Evolutionary conservation across 2,888 invertebrate species (phyloP).

Genomic region (Drosophila histrio): DNA sequence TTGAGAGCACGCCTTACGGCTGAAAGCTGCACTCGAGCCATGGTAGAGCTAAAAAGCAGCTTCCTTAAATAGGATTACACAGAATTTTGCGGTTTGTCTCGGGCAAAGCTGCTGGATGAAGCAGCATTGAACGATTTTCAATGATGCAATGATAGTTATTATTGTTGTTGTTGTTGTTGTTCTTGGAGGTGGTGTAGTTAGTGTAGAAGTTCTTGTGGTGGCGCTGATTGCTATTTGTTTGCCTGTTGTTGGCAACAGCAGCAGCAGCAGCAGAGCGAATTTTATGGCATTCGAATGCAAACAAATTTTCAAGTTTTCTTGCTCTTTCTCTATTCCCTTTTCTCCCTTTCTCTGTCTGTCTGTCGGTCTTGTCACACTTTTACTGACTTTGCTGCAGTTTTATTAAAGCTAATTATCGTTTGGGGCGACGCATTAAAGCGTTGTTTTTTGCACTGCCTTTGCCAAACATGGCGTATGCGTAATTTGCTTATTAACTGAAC

Average conservation of each 20-base stretch:
- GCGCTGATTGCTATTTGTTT: slow-evolving; percentile 56
- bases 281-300: slow-evolving; percentile 29
- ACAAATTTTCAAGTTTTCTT: slow-evolving; percentile 24
- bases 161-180: slow-evolving; percentile 4
- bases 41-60: slow-evolving; percentile 43
- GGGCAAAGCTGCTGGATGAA: neutral
- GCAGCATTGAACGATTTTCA: slow-evolving; percentile 54
- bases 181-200: slow-evolving; percentile 13
- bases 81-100: slow-evolving; percentile 26
- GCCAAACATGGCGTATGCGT: slow-evolving; percentile 45
- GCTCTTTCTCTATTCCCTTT: neutral
- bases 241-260: slow-evolving; percentile 34
- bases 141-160: slow-evolving; percentile 50
- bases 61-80: slow-evolving; percentile 71
- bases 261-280: slow-evolving; percentile 24
- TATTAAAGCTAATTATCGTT: slow-evolving; percentile 47
- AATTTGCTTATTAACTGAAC: slow-evolving; percentile 38
- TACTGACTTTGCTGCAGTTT: slow-evolving; percentile 30
- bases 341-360: neutral
- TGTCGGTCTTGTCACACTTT: neutral
- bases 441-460: neutral
- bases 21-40: slow-evolving; percentile 40
- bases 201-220: slow-evolving; percentile 36
- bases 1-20: slow-evolving; percentile 44
- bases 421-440: slow-evolving; percentile 19